These are phyloP conservation scores for Etheostoma perlongum DNA, from an alignment of 2,797 vertebrate species.

Conservation along the genomic window DNA sequence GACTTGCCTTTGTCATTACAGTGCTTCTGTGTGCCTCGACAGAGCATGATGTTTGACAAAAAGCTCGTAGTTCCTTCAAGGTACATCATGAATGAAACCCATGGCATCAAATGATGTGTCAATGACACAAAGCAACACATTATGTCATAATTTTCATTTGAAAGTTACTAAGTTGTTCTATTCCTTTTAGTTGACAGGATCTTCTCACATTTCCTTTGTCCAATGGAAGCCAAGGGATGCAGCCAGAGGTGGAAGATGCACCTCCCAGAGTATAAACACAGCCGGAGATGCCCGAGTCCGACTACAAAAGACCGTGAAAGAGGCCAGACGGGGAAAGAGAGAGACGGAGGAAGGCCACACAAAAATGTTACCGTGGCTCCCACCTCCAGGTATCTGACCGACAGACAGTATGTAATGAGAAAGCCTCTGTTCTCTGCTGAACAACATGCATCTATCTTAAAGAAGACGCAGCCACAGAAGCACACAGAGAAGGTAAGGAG, in stretches of 20 bases:
- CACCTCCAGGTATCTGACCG: slow-evolving; percentile 66
- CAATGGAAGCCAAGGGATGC: slow-evolving; percentile 56
- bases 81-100: slow-evolving; percentile 2
- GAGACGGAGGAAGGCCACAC: not conserved
- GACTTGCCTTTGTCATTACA: slow-evolving; percentile 39
- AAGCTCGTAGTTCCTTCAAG: slow-evolving; percentile 5
- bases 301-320: slow-evolving; percentile 1
- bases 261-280: slow-evolving; percentile 23
- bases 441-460: slow-evolving; percentile 68
- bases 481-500: slow-evolving; percentile 63
- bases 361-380: slow-evolving; percentile 72
- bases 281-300: not conserved
- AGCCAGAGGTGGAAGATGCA: slow-evolving; percentile 57
- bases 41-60: slow-evolving; percentile 68
- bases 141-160: not conserved
- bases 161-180: not conserved
- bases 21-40: slow-evolving; percentile 11
- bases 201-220: slow-evolving; percentile 46
- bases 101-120: not conserved
- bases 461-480: slow-evolving; percentile 62
- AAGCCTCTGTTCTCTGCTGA: slow-evolving; percentile 61
- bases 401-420: slow-evolving; percentile 68
- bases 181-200: slow-evolving; percentile 69
- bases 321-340: not conserved
- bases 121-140: not conserved